A percentile compares a stretch with the other conserved stretches of the same genome.
Evolutionary conservation across 1,140 invertebrate genomes (phyloP).

Genomic region (Goniozus legneri): DNA sequence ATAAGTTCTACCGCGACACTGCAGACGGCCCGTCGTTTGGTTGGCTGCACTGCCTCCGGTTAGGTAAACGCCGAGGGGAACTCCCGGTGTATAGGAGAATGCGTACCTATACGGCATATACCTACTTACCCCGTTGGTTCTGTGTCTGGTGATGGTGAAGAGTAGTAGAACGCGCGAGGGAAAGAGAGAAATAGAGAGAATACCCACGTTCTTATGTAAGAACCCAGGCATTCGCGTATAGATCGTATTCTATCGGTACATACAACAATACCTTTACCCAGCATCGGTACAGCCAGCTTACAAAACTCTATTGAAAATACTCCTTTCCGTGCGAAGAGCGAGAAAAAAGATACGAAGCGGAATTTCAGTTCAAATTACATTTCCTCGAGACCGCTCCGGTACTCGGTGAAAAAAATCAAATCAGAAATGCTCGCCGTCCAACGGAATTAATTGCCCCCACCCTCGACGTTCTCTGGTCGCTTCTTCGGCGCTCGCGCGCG

Average conservation of each 20-base stretch:
- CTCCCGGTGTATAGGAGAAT: slow-evolving; percentile 20
- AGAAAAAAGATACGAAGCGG: not conserved
- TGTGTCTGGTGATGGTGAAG: no score
- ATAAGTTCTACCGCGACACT: slow-evolving; percentile 43
- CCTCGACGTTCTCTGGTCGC: not conserved
- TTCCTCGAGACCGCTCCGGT: not conserved
- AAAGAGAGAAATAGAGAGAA: slow-evolving; percentile 9
- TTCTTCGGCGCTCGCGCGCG: not conserved
- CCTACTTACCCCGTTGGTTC: slow-evolving; percentile 20
- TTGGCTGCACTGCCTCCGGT: slow-evolving; percentile 28
- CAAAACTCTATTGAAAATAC: slow-evolving; percentile 1
- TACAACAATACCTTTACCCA: slow-evolving; percentile 19
- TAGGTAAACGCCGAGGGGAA: no score
- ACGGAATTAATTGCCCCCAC: slow-evolving; percentile 12
- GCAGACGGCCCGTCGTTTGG: slow-evolving; percentile 27
- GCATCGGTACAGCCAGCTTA: slow-evolving; percentile 26
- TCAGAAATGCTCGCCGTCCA: slow-evolving; percentile 3
- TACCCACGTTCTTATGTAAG: slow-evolving; percentile 29
- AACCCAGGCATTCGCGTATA: slow-evolving; percentile 20
- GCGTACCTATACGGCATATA: slow-evolving; percentile 24
- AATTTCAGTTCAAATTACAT: no score
- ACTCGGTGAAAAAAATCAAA: slow-evolving; percentile 3
- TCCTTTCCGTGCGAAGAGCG: not conserved
- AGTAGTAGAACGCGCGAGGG: no score
- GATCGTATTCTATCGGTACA: slow-evolving; percentile 41